Percentiles rank a stretch among this genome's conserved stretches.
Conservation (phyloP, 2,888 invertebrate genomes). For the Stenotaenia linearis region DNA sequence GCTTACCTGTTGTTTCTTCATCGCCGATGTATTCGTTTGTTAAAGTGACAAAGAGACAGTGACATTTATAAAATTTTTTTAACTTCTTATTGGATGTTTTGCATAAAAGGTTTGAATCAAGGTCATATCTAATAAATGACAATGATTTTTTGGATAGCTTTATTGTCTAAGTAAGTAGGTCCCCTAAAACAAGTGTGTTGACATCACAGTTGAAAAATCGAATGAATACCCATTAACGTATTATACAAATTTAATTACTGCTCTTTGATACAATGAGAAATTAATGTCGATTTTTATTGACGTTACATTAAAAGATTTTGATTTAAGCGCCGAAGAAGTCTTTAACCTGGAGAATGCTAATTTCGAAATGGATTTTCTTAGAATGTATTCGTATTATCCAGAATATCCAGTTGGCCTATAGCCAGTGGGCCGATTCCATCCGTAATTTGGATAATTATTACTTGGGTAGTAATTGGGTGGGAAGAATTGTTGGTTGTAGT, state of each 20-base stretch:
- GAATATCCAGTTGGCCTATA: not conserved
- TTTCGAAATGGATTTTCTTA: not conserved
- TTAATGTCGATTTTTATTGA: not conserved
- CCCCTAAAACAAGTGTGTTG: constrained; percentile 5
- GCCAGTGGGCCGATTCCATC: not conserved
- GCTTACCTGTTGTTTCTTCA: not conserved
- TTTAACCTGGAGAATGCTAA: not conserved
- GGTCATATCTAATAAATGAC: not conserved
- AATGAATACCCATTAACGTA: not conserved
- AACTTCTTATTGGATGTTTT: not conserved
- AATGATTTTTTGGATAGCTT: not conserved
- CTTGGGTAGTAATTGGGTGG: not conserved
- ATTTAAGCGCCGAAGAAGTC: not conserved
- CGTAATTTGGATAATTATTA: not conserved
- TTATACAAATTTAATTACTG: not conserved
- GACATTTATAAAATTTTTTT: not conserved
- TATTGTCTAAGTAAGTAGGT: not conserved
- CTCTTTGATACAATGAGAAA: not conserved
- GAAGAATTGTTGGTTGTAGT: not conserved
- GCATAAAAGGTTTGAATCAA: not conserved
- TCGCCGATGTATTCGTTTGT: not conserved
- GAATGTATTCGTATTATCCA: not conserved
- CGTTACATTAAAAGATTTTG: no score
- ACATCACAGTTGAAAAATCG: not conserved
- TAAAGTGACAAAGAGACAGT: not conserved